Percentiles rank a stretch among this genome's conserved stretches.
These are phyloP conservation scores for Laticauda laticaudata DNA, from an alignment of 2,113 vertebrate species.

Conservation along the genomic window DNA sequence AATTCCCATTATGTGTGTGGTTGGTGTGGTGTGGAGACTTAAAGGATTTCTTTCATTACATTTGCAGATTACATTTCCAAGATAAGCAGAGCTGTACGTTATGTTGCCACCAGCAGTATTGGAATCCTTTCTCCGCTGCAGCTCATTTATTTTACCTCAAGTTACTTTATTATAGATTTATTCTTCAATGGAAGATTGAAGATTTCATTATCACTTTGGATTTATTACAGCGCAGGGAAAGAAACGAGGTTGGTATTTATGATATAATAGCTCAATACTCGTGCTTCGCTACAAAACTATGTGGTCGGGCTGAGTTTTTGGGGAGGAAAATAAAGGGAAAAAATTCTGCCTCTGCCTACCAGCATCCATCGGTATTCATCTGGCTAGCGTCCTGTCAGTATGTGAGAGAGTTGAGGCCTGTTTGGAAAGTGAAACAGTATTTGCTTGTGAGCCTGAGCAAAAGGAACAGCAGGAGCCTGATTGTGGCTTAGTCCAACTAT, in stretches of 20 bases:
- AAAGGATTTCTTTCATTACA: conserved; percentile 39
- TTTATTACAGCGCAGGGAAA: not conserved
- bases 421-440: too few relatives aligned
- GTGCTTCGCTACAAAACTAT: too few relatives aligned
- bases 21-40: conserved; percentile 33
- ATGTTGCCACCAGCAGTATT: conserved; percentile 17
- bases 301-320: too few relatives aligned
- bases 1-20: conserved; percentile 14
- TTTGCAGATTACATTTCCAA: conserved; percentile 44
- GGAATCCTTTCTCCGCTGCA: not conserved
- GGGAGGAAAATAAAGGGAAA: too few relatives aligned
- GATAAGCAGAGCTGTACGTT: conserved; percentile 52
- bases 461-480: too few relatives aligned
- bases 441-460: too few relatives aligned
- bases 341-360: too few relatives aligned
- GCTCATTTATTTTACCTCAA: not conserved
- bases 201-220: not conserved
- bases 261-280: not conserved
- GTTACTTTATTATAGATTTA: not conserved
- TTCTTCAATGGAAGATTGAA: conserved; percentile 14
- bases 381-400: too few relatives aligned
- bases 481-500: too few relatives aligned
- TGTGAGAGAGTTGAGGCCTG: too few relatives aligned
- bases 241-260: not conserved
- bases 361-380: too few relatives aligned